Evolutionary conservation across 2,888 invertebrate species (phyloP).

Genomic region (Oscheius sp.): DNA sequence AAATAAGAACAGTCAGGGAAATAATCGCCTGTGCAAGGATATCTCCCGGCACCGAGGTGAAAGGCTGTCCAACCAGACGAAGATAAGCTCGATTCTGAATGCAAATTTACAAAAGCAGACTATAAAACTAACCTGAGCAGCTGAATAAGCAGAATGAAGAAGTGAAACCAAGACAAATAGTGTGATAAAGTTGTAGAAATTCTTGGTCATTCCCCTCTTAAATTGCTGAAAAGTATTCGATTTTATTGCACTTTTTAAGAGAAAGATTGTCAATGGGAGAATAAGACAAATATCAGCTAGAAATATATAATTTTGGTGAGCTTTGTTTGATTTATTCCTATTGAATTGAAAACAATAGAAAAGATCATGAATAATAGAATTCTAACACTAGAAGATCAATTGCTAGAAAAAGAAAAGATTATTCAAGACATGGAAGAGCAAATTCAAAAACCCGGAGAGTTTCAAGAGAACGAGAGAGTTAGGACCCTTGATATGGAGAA

Average conservation of each 20-base stretch:
- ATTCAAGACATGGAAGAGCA: conserved; percentile 38
- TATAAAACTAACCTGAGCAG: conserved; percentile 60
- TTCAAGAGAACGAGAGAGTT: background rate
- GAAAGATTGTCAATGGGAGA: background rate
- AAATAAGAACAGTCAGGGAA: conserved; percentile 62
- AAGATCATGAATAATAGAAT: conserved; percentile 43
- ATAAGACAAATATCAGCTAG: background rate
- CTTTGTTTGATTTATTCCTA: too few relatives aligned
- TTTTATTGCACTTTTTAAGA: background rate
- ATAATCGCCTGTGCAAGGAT: conserved; percentile 65
- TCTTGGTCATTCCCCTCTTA: too few relatives aligned
- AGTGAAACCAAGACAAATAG: conserved; percentile 56
- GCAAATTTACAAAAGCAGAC: conserved; percentile 2
- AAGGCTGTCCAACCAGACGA: conserved; percentile 64
- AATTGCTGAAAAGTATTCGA: too few relatives aligned
- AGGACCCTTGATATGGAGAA: background rate
- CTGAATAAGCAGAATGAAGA: conserved; percentile 70
- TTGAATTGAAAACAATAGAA: conserved; percentile 33
- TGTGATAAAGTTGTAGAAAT: conserved; percentile 45
- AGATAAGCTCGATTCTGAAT: conserved; percentile 68
- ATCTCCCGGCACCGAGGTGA: conserved; percentile 63
- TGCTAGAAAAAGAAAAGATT: conserved; percentile 39
- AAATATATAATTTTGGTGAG: conserved; percentile 20
- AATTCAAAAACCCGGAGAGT: background rate
- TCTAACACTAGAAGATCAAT: conserved; percentile 39